Percentiles rank a stretch among this genome's conserved stretches.
Evolutionary conservation across 2,797 vertebrate genomes (phyloP).

Genomic region (Pangasius mekongensis): DNA sequence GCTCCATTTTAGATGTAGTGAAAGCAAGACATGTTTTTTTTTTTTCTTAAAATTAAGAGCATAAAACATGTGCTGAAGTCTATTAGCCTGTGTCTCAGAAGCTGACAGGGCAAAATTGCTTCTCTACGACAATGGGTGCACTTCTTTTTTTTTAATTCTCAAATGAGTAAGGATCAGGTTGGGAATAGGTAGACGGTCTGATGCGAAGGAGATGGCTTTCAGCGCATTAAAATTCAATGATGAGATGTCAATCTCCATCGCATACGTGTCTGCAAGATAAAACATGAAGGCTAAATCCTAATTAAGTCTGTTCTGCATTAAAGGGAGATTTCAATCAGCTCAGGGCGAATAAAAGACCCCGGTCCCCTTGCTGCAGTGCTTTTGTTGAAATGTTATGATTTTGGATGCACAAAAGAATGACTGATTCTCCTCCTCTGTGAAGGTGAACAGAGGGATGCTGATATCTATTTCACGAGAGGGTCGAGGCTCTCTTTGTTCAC

Average conservation of each 20-base stretch:
- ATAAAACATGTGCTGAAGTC: slow-evolving; percentile 45
- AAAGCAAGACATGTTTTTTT: slow-evolving; percentile 1
- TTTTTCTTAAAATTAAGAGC: slow-evolving; percentile 14
- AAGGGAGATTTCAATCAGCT: slow-evolving; percentile 57
- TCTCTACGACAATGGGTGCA: slow-evolving; percentile 29
- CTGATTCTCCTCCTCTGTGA: slow-evolving; percentile 60
- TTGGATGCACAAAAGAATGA: slow-evolving; percentile 64
- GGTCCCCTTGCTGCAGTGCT: slow-evolving; percentile 56
- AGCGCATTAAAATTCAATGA: slow-evolving; percentile 57
- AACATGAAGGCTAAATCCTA: slow-evolving; percentile 59
- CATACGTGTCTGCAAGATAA: slow-evolving; percentile 56
- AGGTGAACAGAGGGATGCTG: slow-evolving; percentile 60
- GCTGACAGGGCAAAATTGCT: slow-evolving; percentile 34
- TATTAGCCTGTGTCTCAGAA: slow-evolving; percentile 32
- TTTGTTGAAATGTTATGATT: slow-evolving; percentile 65
- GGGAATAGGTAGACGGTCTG: slow-evolving; percentile 44
- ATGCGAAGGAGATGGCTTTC: slow-evolving; percentile 55
- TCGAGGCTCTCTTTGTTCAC: slow-evolving; percentile 59
- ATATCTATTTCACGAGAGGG: slow-evolving; percentile 58
- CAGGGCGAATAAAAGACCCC: slow-evolving; percentile 51
- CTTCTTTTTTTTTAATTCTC: slow-evolving; percentile 41
- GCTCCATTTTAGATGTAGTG: slow-evolving; percentile 11
- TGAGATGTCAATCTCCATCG: slow-evolving; percentile 58
- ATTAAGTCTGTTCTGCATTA: slow-evolving; percentile 64
- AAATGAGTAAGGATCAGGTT: slow-evolving; percentile 51